Base-by-base conservation (phyloP, 23 tunicate genomes). In the Ascidia mentula region DNA sequence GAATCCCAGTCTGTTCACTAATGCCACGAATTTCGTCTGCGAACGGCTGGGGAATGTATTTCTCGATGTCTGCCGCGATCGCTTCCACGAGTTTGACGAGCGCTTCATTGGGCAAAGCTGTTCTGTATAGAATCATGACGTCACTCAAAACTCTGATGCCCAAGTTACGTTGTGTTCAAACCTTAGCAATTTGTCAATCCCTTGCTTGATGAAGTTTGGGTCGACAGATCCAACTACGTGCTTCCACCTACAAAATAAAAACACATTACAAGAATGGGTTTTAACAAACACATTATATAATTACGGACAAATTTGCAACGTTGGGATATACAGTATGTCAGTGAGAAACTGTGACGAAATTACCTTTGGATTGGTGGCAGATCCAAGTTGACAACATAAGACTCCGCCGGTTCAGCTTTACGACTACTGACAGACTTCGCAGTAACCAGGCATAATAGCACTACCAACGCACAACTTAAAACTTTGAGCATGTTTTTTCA, bases 1-100 rank as follows among this genome's bases (percentile, higher is more conserved):
- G 40, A 72, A 91, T 77, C 22, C 72, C 46, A 32, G 81, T 74
- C 7, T 13, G 60, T 33, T 82, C 37, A 45, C 87, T 78, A n/a
- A 92, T 80, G 38, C 97, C 97, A 13, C 88, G 73, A 80, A 92
- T 61, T 79, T 87, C 97, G 75, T 92, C 97, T 4, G 97, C 91
- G 40, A 45, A 85, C 24, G 90, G 90, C 38, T 81, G 90, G 15
- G 87, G 86, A 39, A 91, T 46, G 37, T 45, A 91, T 3, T 35
- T 53, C 34, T 85, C 87, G 22, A 86, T 32, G 36, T 79, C 73
- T 37, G 30, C 31, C 24, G 72, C 90, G 26, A 75, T 46, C 31
- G 45, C 82, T 65, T 81, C 74, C 3, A 81, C 37, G 15, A 87
- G 42, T 36, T 61, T 80, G 17, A 72, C 46, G 18, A 81, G 72